These are phyloP conservation scores for Calliphora vicina DNA, from an alignment of 1,140 invertebrate genomes.

Conservation along the genomic window DNA sequence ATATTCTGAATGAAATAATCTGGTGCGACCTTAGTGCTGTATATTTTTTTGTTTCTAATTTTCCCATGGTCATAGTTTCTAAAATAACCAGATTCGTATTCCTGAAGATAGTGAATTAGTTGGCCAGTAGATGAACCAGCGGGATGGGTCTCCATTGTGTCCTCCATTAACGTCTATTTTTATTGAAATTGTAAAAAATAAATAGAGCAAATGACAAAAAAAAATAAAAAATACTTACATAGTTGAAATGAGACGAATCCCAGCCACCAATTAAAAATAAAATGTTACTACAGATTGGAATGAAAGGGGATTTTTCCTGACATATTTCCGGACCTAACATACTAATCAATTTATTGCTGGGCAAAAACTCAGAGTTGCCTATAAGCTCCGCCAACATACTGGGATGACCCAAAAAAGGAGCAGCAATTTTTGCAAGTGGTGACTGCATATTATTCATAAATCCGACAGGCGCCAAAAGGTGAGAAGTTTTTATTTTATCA, in stretches of 20 bases:
- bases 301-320: not conserved
- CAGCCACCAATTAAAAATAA: constrained; percentile 32
- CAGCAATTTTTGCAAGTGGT: not conserved
- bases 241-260: constrained; percentile 26
- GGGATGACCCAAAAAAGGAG: not conserved
- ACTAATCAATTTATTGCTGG: constrained; percentile 37
- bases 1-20: constrained; percentile 54
- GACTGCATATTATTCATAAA: constrained; percentile 18
- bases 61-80: constrained; percentile 64
- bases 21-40: constrained; percentile 64
- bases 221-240: constrained; percentile 14
- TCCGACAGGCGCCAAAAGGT: not conserved
- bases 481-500: constrained; percentile 51
- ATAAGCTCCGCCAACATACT: not conserved
- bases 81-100: constrained; percentile 52
- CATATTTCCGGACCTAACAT: not conserved
- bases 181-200: not conserved
- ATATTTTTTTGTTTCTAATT: constrained; percentile 61
- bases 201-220: not conserved
- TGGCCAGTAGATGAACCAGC: constrained; percentile 66
- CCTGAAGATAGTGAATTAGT: constrained; percentile 65
- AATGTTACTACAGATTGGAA: constrained; percentile 15
- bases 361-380: not conserved
- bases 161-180: constrained; percentile 46
- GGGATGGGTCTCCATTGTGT: constrained; percentile 49